Percentiles rank a stretch among this genome's conserved stretches.
phyloP scores from a whole-genome alignment of 1,140 invertebrate species.

The Melitaea cinxia region DNA sequence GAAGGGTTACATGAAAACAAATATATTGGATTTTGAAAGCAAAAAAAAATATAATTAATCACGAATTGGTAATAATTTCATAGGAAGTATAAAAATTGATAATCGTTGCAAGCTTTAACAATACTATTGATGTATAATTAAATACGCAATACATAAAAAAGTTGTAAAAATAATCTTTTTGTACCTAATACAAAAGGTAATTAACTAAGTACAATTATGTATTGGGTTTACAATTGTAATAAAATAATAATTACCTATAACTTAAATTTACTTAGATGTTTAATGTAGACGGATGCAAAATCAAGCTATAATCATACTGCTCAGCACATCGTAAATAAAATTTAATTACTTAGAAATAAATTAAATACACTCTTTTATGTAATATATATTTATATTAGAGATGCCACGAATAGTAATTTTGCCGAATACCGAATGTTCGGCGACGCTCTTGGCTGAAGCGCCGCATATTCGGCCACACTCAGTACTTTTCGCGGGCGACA shows the following conservation, averaged over 20 bases:
- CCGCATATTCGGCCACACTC: no score
- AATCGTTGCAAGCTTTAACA: background rate
- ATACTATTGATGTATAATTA: background rate
- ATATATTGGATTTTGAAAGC: no score
- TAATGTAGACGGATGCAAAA: slow-evolving; percentile 38
- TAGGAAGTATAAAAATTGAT: background rate
- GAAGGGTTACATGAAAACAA: no score
- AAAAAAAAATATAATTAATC: background rate
- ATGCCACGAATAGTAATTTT: no score
- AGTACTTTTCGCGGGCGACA: no score
- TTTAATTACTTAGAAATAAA: slow-evolving; percentile 37
- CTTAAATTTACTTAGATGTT: slow-evolving; percentile 29
- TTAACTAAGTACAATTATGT: slow-evolving; percentile 30
- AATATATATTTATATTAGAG: no score
- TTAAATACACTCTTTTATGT: slow-evolving; percentile 45
- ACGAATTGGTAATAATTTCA: background rate
- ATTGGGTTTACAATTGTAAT: slow-evolving; percentile 19
- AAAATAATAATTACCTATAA: slow-evolving; percentile 37
- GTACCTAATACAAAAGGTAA: slow-evolving; percentile 17
- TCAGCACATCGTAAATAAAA: slow-evolving; percentile 31
- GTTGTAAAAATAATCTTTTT: background rate
- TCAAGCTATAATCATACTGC: slow-evolving; percentile 30
- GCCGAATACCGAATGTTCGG: no score
- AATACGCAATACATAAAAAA: background rate
- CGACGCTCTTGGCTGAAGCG: no score